A percentile compares a stretch with the other conserved stretches of the same genome.
These are phyloP conservation scores for Harpalus rufipes DNA, from an alignment of 2,888 invertebrate species.

Conservation along the genomic window DNA sequence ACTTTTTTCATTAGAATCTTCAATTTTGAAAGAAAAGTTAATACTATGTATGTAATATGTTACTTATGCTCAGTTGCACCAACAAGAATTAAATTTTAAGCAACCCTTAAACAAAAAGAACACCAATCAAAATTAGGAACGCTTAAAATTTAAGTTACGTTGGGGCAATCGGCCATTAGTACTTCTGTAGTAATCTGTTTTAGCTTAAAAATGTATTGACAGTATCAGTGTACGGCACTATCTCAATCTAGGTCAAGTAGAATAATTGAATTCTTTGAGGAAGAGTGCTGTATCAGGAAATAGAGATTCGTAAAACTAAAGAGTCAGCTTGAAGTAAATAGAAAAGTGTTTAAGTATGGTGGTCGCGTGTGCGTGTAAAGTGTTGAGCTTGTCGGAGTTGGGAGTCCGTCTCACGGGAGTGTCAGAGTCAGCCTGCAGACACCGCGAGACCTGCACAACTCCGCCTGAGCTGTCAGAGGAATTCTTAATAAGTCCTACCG, in stretches of 20 bases:
- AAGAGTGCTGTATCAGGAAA: slow-evolving; percentile 12
- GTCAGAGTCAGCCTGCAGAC: not conserved
- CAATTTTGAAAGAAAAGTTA: no score
- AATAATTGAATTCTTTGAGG: not conserved
- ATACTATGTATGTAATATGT: no score
- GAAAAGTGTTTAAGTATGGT: slow-evolving; percentile 30
- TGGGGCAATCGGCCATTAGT: no score
- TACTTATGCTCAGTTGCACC: no score
- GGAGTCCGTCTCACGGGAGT: slow-evolving; percentile 9
- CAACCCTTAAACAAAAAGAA: no score
- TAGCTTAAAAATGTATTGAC: no score
- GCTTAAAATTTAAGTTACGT: no score
- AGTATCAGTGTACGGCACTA: not conserved
- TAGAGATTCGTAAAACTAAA: slow-evolving; percentile 35
- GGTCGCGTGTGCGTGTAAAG: slow-evolving; percentile 45
- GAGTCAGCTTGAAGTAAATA: slow-evolving; percentile 39
- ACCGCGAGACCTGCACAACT: slow-evolving; percentile 29
- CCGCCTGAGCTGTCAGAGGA: slow-evolving; percentile 47
- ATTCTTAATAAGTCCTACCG: slow-evolving; percentile 47
- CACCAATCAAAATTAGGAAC: no score
- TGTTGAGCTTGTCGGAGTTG: slow-evolving; percentile 17
- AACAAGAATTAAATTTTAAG: no score
- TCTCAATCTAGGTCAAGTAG: not conserved
- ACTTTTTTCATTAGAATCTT: no score
- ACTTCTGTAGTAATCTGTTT: no score